Evolutionary conservation across 2,888 invertebrate species (phyloP).

Genomic region (Brenthis ino): DNA sequence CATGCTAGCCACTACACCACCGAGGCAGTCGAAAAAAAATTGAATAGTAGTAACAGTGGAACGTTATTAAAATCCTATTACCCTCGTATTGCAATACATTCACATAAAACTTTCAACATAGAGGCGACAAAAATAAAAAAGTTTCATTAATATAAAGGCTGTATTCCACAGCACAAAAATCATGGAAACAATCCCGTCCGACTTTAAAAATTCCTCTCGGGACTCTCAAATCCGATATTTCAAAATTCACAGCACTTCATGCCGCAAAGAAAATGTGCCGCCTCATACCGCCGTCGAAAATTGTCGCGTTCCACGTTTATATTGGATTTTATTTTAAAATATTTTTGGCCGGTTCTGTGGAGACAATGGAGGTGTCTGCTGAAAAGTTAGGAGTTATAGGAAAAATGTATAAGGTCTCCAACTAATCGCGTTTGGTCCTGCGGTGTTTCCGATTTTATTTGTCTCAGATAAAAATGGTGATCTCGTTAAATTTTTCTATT

Average conservation of each 20-base stretch:
- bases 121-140: not conserved
- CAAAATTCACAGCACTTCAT: conserved; percentile 33
- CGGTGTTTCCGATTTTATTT: not conserved
- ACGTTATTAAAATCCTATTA: too few species aligned
- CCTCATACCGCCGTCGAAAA: conserved; percentile 16
- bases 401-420: not conserved
- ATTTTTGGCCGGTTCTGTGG: not conserved
- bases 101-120: too few species aligned
- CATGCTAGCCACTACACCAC: too few species aligned
- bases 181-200: conserved; percentile 27
- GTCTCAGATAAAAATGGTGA: too few species aligned
- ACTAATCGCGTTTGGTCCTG: not conserved
- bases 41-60: too few species aligned
- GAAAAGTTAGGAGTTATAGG: not conserved
- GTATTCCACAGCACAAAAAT: conserved; percentile 23
- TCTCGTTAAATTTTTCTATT: too few species aligned
- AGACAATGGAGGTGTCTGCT: conserved; percentile 11
- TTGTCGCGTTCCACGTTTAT: conserved; percentile 23
- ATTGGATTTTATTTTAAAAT: conserved; percentile 33
- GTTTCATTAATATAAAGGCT: conserved; percentile 4
- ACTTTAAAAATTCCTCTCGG: conserved; percentile 30
- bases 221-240: conserved; percentile 33
- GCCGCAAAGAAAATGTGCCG: conserved; percentile 22
- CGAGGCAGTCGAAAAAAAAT: too few species aligned
- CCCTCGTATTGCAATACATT: too few species aligned